Evolutionary conservation across 2,113 vertebrate genomes (phyloP), one percentile per base, ranked within the genome.

Genomic region (Bufo gargarizans): DNA sequence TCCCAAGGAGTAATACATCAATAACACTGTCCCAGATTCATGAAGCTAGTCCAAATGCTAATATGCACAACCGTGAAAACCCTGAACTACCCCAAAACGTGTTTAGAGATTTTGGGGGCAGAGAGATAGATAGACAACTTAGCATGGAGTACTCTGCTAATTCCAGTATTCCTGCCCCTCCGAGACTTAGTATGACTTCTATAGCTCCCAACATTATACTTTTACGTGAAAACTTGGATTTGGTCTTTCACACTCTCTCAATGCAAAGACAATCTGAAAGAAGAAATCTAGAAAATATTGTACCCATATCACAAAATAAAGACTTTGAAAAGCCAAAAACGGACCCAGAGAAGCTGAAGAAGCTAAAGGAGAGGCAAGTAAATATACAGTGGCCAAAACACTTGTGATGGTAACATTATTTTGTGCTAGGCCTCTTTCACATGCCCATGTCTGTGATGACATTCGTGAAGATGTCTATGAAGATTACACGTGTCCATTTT

Each of bases 261-360:
- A 69, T 82, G 33, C 56, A 45, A 9, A 55, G 81, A 58, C 81
- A 69, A 56, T 58, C 86, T 17, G 56, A 45, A 53, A 84, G 71
- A n/a, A 78, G 33, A 61, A 7, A 8, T 82, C 4, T 22, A n/a
- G 63, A 43, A 17, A 65, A 17, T 43, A 4, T 5, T 22, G 33
- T 55, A 77, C n/a, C 58, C 0, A 67, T 72, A 9, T n/a, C 33
- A 80, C 59, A 53, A 13, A 71, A 50, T 20, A 88, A 91, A 22
- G 87, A 81, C 53, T 72, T 1, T 22, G 78, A 69, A 19, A 88
- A 89, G n/a, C 78, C 69, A 55, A 88, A 79, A 49, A 53, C 86
- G 8, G 91, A 94, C 49, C 88, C 91, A 1, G 91, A 94, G 87
- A 94, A 92, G 80, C 90, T 93, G 65, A 91, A 91, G 80, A 91